These are phyloP conservation scores for Platerodrilus igneus DNA, from an alignment of 2,888 invertebrate species.

Conservation along the genomic window DNA sequence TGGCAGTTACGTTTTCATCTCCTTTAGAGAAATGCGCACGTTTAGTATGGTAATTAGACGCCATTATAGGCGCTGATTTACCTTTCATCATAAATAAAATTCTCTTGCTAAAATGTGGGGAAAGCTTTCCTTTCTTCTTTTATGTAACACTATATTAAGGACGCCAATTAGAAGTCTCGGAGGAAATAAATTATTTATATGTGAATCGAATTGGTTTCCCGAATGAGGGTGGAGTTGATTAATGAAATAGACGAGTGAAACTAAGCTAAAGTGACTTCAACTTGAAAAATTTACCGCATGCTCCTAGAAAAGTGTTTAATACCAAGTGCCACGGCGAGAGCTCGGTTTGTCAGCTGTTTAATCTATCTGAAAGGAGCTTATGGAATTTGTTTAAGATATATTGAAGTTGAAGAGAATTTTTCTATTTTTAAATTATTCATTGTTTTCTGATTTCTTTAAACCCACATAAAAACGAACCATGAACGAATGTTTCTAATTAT, in stretches of 20 bases:
- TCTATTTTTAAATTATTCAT: no score
- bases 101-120: slow-evolving; percentile 7
- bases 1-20: slow-evolving; percentile 15
- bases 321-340: no score
- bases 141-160: slow-evolving; percentile 16
- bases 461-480: no score
- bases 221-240: slow-evolving; percentile 35
- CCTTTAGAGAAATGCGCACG: slow-evolving; percentile 11
- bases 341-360: no score
- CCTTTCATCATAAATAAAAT: background rate
- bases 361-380: no score
- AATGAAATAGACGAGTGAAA: slow-evolving; percentile 32
- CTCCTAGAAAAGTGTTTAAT: no score
- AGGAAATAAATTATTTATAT: slow-evolving; percentile 42
- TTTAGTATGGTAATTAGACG: slow-evolving; percentile 5
- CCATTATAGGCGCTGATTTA: background rate
- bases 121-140: slow-evolving; percentile 6
- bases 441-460: no score
- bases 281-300: slow-evolving; percentile 29
- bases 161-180: slow-evolving; percentile 31
- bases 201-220: slow-evolving; percentile 36
- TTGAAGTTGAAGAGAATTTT: no score
- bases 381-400: no score
- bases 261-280: slow-evolving; percentile 30
- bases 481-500: no score